Conservation (phyloP, 37 sponge, comb jelly and placozoan genomes). For the Theonella swinhoei region DNA sequence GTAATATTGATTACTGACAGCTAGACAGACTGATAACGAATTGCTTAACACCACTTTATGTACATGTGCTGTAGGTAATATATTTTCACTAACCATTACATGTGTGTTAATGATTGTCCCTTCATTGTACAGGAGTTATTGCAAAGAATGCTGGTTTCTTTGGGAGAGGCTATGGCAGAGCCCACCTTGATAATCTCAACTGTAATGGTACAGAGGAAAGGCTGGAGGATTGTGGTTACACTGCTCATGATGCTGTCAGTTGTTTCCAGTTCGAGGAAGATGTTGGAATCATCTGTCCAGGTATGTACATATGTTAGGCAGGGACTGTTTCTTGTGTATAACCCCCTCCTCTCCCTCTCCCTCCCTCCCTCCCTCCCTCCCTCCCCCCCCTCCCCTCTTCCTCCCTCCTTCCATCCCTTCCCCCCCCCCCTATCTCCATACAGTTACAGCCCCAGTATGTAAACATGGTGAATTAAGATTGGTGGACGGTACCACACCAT, state of each 20-base stretch:
- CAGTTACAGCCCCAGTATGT: background rate
- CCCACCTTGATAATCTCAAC: background rate
- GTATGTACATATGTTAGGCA: background rate
- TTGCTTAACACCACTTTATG: background rate
- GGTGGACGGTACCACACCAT: background rate
- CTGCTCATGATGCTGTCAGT: background rate
- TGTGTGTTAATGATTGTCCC: background rate
- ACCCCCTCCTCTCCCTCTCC: background rate
- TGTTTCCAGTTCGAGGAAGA: background rate
- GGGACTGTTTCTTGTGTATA: background rate
- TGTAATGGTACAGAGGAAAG: constrained; percentile 17
- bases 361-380: constrained; percentile 12
- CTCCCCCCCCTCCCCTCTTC: no score
- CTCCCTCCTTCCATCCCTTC: no score
- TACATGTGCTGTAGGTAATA: background rate
- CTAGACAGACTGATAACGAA: no score
- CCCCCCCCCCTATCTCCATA: background rate
- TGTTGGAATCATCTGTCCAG: constrained; percentile 12
- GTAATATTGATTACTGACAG: no score
- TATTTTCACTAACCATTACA: background rate
- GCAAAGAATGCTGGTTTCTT: background rate
- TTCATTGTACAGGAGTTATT: background rate
- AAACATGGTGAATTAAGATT: background rate
- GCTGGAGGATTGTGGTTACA: background rate
- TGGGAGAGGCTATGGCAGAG: background rate